phyloP scores from a whole-genome alignment of 2,888 invertebrate genomes.

The Erebia aethiops region DNA sequence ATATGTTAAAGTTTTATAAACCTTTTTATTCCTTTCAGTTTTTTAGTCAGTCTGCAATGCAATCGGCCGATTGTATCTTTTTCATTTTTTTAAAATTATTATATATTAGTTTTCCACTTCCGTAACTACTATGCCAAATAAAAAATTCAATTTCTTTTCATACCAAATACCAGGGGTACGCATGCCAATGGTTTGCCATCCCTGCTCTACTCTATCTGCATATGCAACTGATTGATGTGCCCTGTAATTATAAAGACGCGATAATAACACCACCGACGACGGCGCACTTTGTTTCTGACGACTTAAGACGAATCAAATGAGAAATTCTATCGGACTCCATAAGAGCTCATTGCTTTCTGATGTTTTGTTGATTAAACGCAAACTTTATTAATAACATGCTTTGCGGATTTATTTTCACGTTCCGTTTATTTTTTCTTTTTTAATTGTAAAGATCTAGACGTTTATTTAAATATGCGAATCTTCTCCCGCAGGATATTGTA shows the following conservation, averaged over 20 bases:
- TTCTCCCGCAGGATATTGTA: neutral
- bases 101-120: no score
- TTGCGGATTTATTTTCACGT: conserved; percentile 47
- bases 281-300: conserved; percentile 81
- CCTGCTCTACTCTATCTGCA: conserved; percentile 68
- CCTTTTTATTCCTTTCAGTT: no score
- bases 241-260: conserved; percentile 83
- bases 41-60: no score
- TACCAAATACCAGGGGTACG: neutral
- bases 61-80: no score
- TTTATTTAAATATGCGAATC: neutral
- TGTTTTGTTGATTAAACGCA: conserved; percentile 78
- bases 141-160: no score
- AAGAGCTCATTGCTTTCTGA: conserved; percentile 77
- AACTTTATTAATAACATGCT: conserved; percentile 65
- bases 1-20: no score
- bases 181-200: neutral
- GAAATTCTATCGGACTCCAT: conserved; percentile 78
- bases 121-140: no score
- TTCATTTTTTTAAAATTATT: no score
- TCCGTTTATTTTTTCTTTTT: conserved; percentile 51
- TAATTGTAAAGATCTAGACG: conserved; percentile 31
- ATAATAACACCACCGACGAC: conserved; percentile 81
- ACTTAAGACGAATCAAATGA: conserved; percentile 82
- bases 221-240: conserved; percentile 82